Evolutionary conservation across 2,888 invertebrate species (phyloP).

Genomic region (Nemapogon koenigi): DNA sequence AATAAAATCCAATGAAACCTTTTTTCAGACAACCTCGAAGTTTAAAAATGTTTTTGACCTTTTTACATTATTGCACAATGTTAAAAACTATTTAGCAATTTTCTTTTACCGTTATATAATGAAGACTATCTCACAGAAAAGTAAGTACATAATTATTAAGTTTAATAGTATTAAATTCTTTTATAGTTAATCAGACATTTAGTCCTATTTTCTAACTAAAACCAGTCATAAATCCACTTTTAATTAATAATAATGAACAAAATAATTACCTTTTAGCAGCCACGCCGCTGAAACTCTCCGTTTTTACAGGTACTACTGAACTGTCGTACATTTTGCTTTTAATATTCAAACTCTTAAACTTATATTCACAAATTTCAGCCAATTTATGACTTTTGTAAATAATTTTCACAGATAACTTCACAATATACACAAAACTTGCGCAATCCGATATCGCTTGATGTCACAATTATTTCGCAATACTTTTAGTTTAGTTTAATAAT

Average conservation of each 20-base stretch:
- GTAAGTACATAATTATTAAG: no score
- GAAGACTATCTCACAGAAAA: no score
- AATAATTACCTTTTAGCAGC: constrained; percentile 51
- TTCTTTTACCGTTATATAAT: no score
- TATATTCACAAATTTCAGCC: constrained; percentile 34
- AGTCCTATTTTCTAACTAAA: no score
- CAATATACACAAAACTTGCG: constrained; percentile 27
- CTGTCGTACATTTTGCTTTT: constrained; percentile 50
- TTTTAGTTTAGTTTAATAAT: constrained; percentile 24
- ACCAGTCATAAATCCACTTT: no score
- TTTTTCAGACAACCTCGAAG: no score
- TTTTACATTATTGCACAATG: no score
- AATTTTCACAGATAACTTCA: constrained; percentile 32
- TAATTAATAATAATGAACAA: not conserved
- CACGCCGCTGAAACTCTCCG: constrained; percentile 52
- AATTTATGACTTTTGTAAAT: constrained; percentile 26
- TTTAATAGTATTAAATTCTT: no score
- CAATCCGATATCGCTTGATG: constrained; percentile 17
- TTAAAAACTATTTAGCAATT: no score
- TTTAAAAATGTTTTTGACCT: no score
- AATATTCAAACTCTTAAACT: constrained; percentile 38
- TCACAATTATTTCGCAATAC: constrained; percentile 22
- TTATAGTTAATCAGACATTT: no score
- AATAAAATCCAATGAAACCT: no score
- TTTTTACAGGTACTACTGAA: constrained; percentile 48